phyloP scores from a whole-genome alignment of 2,888 invertebrate genomes.

The Amblyteles armatorius region DNA sequence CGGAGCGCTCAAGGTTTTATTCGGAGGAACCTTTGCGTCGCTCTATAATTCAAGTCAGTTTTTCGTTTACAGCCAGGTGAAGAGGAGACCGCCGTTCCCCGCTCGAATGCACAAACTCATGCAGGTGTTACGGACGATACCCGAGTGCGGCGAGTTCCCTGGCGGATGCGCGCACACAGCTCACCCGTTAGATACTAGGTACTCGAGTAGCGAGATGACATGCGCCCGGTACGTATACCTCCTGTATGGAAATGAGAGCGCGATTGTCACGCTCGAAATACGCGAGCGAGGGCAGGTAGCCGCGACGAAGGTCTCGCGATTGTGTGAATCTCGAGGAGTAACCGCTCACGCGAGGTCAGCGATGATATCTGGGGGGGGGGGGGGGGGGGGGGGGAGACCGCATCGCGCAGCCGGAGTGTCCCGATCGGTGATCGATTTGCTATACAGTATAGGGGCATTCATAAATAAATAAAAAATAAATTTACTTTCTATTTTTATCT shows the following conservation, averaged over 20 bases:
- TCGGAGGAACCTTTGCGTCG: neutral
- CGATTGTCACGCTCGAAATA: slow-evolving; percentile 65
- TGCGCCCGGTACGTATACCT: slow-evolving; percentile 16
- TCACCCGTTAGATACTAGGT: slow-evolving; percentile 3
- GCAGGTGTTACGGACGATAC: neutral
- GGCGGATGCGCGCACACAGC: neutral
- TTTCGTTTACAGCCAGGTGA: neutral
- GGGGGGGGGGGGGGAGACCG: neutral
- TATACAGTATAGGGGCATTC: neutral
- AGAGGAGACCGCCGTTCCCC: neutral
- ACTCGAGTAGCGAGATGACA: neutral
- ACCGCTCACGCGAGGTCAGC: slow-evolving; percentile 10
- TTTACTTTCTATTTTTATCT: neutral
- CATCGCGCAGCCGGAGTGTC: neutral
- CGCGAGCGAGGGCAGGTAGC: slow-evolving; percentile 58
- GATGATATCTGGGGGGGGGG: neutral
- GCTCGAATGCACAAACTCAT: neutral
- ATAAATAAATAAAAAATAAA: neutral
- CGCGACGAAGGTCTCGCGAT: slow-evolving; percentile 52
- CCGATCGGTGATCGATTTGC: neutral
- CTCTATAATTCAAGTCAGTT: neutral
- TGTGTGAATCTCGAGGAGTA: slow-evolving; percentile 23
- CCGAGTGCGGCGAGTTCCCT: neutral
- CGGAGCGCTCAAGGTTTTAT: neutral
- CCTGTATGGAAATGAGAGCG: slow-evolving; percentile 57